Evolutionary conservation across 1,140 invertebrate genomes (phyloP), one percentile per base, ranked within the genome.

Genomic region (Gryon sp.): DNA sequence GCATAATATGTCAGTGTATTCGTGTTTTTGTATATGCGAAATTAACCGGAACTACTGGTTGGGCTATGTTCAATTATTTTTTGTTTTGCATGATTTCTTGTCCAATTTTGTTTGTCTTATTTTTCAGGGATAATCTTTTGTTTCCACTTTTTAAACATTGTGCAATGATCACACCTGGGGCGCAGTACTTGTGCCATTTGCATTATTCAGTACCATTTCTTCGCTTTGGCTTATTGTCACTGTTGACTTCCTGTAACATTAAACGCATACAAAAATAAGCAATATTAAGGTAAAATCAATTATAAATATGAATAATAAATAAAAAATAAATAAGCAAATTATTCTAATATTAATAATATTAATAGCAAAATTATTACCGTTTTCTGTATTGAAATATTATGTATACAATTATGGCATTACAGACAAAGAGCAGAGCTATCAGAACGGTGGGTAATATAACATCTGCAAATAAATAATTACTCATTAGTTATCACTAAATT

Each of bases 331-430:
- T 4, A 24, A 24, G 22, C 18, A 12, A 24, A 9, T 11, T 19
- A 2, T 12, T 3, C 2, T 0, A 20, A n/a, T 24, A 46, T 6
- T 14, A 46, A 46, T 15, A n/a, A 18, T 28, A 22, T 22, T 28
- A 11, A 53, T 30, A 45, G 60, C 52, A 34, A 80, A 52, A 30
- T 76, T 80, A 43, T 77, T 81, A 92, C 91, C 91, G 90, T 89
- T 92, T 92, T 76, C 90, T 90, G 69, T 92, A 92, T 78, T 91
- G 92, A 82, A 92, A 92, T 82, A 93, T 93, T 72, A 92, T 90
- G 80, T 92, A 92, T 11, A 93, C 89, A 80, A 92, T 91, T 82
- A 92, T 90, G 26, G 90, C 91, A 78, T 93, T 93, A 26, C 91
- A 90, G 40, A 92, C 89, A 82, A 93, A 92, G 24, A 93, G 85